Percentiles rank a stretch among this genome's conserved stretches.
These are phyloP conservation scores for Eupithecia exiguata DNA, from an alignment of 2,888 invertebrate genomes.

Conservation along the genomic window DNA sequence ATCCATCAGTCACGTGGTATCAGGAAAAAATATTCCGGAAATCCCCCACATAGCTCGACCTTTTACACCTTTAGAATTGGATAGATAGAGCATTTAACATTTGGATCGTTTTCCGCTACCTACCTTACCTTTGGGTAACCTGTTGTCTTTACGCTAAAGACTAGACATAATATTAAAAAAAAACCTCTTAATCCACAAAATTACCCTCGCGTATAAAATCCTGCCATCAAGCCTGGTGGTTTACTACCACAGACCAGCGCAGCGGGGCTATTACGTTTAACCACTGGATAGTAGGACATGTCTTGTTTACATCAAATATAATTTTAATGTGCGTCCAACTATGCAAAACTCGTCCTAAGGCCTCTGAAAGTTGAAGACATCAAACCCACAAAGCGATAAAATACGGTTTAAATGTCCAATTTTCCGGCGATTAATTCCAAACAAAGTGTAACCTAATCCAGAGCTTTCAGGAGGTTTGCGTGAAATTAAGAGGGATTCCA, in stretches of 20 bases:
- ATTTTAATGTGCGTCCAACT: not conserved
- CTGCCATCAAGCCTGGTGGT: not conserved
- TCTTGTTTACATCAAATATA: no score
- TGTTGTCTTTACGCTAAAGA: not conserved
- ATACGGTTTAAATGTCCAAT: constrained; percentile 13
- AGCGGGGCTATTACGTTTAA: not conserved
- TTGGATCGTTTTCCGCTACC: not conserved
- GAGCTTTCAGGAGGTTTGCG: constrained; percentile 13
- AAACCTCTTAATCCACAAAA: not conserved
- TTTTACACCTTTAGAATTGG: not conserved
- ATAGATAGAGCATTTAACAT: not conserved
- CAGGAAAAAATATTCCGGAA: no score
- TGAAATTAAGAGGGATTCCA: constrained; percentile 23
- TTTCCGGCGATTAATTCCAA: constrained; percentile 21
- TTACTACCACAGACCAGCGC: not conserved
- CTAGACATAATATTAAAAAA: not conserved
- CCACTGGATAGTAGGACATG: not conserved
- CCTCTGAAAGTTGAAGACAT: not conserved
- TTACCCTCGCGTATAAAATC: not conserved
- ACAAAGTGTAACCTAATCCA: constrained; percentile 19
- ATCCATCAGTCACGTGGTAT: no score
- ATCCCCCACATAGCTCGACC: no score
- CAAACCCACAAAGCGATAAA: constrained; percentile 1
- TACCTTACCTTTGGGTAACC: no score
- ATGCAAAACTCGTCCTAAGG: not conserved